Percentiles rank a stretch among this genome's conserved stretches.
Conservation (phyloP, 2,113 vertebrate species). For the Oreochromis niloticus region DNA sequence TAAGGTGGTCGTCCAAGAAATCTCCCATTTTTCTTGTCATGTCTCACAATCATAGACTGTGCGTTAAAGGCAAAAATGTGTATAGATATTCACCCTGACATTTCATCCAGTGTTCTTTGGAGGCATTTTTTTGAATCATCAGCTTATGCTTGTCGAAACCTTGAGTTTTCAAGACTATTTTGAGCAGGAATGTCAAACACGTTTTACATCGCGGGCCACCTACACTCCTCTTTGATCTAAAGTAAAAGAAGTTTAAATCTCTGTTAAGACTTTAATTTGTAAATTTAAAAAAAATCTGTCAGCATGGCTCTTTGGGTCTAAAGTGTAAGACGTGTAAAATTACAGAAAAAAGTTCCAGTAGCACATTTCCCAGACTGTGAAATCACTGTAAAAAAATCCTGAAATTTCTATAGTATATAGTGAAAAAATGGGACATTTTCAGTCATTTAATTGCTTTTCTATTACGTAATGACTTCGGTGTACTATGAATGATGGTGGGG, state of each 20-base stretch:
- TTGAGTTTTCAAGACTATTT: neutral
- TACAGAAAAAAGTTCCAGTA: neutral
- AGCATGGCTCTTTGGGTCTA: neutral
- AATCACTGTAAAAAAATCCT: neutral
- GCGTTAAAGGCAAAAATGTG: neutral
- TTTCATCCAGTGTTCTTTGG: neutral
- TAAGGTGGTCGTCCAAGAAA: neutral
- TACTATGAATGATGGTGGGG: neutral
- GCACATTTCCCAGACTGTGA: neutral
- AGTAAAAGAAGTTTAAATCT: neutral
- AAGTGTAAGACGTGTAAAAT: neutral
- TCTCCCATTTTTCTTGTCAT: neutral
- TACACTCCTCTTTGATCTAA: neutral
- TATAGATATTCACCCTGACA: neutral
- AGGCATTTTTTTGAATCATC: neutral
- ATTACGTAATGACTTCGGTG: neutral
- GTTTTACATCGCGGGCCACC: neutral
- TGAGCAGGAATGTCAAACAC: neutral
- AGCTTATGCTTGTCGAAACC: neutral
- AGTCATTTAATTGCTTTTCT: neutral
- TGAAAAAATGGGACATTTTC: neutral
- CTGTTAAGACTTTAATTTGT: neutral
- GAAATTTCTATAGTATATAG: neutral
- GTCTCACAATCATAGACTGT: neutral
- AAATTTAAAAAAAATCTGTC: rapidly evolving